A percentile compares a stretch with the other conserved stretches of the same genome.
Evolutionary conservation across 2,888 invertebrate genomes (phyloP).

Genomic region (Polietes domitor): DNA sequence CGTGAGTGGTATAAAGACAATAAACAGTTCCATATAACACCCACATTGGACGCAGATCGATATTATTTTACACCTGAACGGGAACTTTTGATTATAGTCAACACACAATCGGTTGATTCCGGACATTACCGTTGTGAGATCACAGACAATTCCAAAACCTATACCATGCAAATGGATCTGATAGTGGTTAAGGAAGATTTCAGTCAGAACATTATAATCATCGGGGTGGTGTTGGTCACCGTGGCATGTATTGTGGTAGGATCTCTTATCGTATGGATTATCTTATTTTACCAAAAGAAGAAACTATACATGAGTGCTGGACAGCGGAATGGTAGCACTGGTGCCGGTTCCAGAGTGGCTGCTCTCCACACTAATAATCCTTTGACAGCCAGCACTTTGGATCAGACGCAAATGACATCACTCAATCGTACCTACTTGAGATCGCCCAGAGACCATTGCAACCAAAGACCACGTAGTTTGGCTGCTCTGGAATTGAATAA

Average conservation of each 20-base stretch:
- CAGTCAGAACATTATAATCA: slow-evolving; percentile 80
- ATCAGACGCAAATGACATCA: slow-evolving; percentile 76
- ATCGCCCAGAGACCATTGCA: slow-evolving; percentile 67
- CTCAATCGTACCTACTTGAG: slow-evolving; percentile 74
- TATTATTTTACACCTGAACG: slow-evolving; percentile 94
- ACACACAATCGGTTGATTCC: slow-evolving; percentile 88
- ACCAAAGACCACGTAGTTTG: slow-evolving; percentile 73
- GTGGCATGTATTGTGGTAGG: slow-evolving; percentile 94
- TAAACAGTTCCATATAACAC: slow-evolving; percentile 83
- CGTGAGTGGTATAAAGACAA: slow-evolving; percentile 92
- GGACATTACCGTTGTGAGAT: slow-evolving; percentile 95
- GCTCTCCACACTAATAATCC: slow-evolving; percentile 68
- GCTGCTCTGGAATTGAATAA: slow-evolving; percentile 70
- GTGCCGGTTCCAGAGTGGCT: slow-evolving; percentile 56
- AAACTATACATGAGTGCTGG: slow-evolving; percentile 69
- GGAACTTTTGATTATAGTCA: slow-evolving; percentile 93
- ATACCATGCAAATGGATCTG: slow-evolving; percentile 74
- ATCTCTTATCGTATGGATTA: slow-evolving; percentile 93
- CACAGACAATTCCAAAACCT: slow-evolving; percentile 84
- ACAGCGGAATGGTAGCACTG: slow-evolving; percentile 48
- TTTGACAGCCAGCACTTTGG: slow-evolving; percentile 69
- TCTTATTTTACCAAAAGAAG: slow-evolving; percentile 72
- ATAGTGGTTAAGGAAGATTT: slow-evolving; percentile 75
- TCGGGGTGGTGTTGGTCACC: slow-evolving; percentile 93
- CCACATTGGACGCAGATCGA: slow-evolving; percentile 82